Evolutionary conservation across 1,140 invertebrate genomes (phyloP), one percentile per base, ranked within the genome.

Genomic region (Psilanteris sp.): DNA sequence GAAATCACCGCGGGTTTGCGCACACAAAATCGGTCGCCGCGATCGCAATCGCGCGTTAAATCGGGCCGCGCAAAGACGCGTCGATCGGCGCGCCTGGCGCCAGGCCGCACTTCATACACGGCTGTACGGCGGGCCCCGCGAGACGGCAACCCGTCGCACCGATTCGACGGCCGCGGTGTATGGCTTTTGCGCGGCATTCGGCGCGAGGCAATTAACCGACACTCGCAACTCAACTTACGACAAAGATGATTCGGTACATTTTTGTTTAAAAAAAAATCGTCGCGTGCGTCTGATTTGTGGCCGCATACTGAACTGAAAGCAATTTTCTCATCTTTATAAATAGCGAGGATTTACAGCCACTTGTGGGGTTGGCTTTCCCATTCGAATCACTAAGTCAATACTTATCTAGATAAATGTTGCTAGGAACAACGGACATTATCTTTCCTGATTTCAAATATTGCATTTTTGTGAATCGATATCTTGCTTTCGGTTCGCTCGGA

Each of bases 341-440:
- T 64, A 57, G 34, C 48, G 26, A 32, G 46, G 26, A 59, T 59
- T 41, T 43, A 46, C 34, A 50, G 14, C 27, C 43, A 26, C 41
- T 71, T 39, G 55, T 71, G 57, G 68, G 68, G 68, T 55, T 52
- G 50, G 27, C 31, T 61, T 61, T 71, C 39, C 48, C 43, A 39
- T 43, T 31, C 31, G 26, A 43, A 55, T 52, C 44, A 61, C 48
- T 64, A 22, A 18, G 55, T 59, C 44, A 72, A 72, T 64, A 64
- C 16, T 36, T 26, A 48, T 62, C 26, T 32, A 54, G 68, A 64
- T 55, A 64, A 39, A 57, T 55, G 67, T 62, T 72, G 55, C 67
- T 26, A 55, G 27, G 46, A 72, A 55, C 31, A 48, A 31, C 55
- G 10, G 55, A 72, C 43, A 68, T 39, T 13, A 15, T 20, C 9